A percentile compares a stretch with the other conserved stretches of the same genome.
These are phyloP conservation scores for Caenorhabditis briggsae DNA, from an alignment of 1,140 invertebrate species.

Conservation along the genomic window DNA sequence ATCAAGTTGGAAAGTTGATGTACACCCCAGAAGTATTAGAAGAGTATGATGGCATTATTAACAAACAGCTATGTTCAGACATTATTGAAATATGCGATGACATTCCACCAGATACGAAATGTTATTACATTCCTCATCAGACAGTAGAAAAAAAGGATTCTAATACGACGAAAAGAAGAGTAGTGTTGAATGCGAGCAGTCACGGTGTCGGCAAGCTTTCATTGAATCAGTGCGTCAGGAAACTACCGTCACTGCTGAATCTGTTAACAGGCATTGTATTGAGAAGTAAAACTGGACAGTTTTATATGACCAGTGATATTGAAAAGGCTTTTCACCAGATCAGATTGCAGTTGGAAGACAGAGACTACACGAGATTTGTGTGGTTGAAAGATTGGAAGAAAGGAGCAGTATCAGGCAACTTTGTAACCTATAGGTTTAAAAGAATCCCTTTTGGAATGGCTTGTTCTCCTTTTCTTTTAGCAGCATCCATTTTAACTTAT, in stretches of 20 bases:
- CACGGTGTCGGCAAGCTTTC: neutral
- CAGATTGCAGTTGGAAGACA: neutral
- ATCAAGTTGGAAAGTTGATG: neutral
- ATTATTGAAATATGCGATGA: slow-evolving; percentile 5
- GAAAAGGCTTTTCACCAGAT: slow-evolving; percentile 30
- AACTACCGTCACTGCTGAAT: neutral
- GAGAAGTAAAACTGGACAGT: neutral
- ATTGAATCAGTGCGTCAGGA: neutral
- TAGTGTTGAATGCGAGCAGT: neutral
- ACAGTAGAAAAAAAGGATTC: neutral
- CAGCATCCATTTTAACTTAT: no score
- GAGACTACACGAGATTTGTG: slow-evolving; percentile 25
- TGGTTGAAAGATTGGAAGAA: slow-evolving; percentile 3
- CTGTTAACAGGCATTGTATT: neutral
- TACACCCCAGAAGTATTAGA: neutral
- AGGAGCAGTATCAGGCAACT: neutral
- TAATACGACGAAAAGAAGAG: slow-evolving; percentile 5
- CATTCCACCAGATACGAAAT: neutral
- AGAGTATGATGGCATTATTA: slow-evolving; percentile 1
- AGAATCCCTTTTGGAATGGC: neutral
- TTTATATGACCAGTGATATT: neutral
- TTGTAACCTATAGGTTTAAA: neutral
- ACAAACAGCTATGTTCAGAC: neutral
- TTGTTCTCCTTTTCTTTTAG: no score
- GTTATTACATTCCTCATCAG: neutral